Evolutionary conservation across 2,888 invertebrate genomes (phyloP), one percentile per base, ranked within the genome.

Genomic region (Diarsia rubi): DNA sequence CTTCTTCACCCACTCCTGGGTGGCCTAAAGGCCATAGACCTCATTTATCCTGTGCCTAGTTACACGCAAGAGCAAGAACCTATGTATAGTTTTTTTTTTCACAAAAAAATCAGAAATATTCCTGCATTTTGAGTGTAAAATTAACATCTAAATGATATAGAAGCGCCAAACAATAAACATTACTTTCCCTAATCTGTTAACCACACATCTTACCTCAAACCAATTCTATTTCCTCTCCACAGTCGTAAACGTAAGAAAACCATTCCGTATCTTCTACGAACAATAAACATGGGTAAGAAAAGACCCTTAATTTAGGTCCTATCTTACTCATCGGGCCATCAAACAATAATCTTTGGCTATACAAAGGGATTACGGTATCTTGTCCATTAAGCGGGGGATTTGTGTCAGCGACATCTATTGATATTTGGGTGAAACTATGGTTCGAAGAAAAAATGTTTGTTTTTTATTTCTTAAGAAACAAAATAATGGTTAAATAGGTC

Each of bases 351-450:
- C 91, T 88, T 75, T 68, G 76, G 76, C 83, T 82, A 81, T 83
- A 84, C 80, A 82, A 83, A 82, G 77, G 85, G 87, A 87, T 90
- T 88, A 89, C 83, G 82, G 83, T 90, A 88, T 91, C 90, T 88
- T 88, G 90, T 91, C 87, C 90, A 89, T 88, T 89, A 90, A 89
- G 87, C 81, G 73, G 76, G 86, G 91, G 89, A 88, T 90, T 89
- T 88, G 71, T 82, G 88, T 88, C 87, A 88, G 76, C 84, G 88
- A 81, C 86, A 88, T 87, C 87, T 88, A 87, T 87, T 84, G 87
- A 82, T 83, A 75, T 60, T 63, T 27, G 14, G 52, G 59, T 19
- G 60, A 85, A 81, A 66, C 44, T 73, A 62, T 27, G 59, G 54
- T 66, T 62, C 67, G 49, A 69, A 77, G 60, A 64, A 59, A 57